Conservation (phyloP, 2,888 invertebrate species). For the Spilarctia lutea region DNA sequence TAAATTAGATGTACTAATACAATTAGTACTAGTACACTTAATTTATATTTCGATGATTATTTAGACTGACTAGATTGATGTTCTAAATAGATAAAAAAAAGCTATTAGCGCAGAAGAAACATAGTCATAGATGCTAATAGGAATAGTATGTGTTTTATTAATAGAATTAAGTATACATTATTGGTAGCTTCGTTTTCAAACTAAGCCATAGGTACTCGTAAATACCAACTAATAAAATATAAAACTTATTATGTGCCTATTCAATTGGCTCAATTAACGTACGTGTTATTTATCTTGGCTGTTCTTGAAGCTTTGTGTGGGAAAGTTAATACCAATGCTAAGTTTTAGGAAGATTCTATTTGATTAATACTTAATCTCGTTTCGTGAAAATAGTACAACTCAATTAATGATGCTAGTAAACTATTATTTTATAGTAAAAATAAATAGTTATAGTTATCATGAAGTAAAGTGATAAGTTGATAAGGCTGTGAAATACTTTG, state of each 20-base stretch:
- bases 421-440: too few species aligned
- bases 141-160: neutral
- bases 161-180: neutral
- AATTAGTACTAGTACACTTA: neutral
- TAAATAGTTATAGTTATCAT: too few species aligned
- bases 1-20: too few species aligned
- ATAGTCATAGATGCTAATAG: too few species aligned
- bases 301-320: constrained; percentile 32
- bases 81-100: too few species aligned
- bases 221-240: neutral
- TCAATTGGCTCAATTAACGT: constrained; percentile 28
- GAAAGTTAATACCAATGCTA: constrained; percentile 38
- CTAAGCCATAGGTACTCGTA: neutral
- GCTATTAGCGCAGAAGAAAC: too few species aligned
- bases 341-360: constrained; percentile 35
- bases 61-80: too few species aligned
- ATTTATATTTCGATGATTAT: neutral
- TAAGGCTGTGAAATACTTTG: too few species aligned
- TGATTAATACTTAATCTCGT: constrained; percentile 29
- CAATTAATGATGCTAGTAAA: neutral
- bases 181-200: neutral
- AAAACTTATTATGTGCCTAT: neutral
- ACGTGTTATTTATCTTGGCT: constrained; percentile 37
- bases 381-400: neutral
- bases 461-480: too few species aligned